Conservation (phyloP, 2,888 invertebrate species). For the Iselma pallidipennis region DNA sequence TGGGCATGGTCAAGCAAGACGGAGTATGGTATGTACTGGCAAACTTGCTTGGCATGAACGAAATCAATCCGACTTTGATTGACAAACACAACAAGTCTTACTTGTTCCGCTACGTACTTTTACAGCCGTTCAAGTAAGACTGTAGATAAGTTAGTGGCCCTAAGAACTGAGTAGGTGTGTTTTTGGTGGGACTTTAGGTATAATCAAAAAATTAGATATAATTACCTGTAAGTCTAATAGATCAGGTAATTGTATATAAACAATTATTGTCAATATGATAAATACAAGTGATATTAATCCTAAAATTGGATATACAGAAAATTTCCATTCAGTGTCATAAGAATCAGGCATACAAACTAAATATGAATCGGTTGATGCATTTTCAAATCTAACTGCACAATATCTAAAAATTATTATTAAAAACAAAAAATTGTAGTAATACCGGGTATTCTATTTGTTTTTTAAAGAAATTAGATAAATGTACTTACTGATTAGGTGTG, state of each 20-base stretch:
- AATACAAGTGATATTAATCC: slow-evolving; percentile 57
- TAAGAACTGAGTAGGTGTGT: too few species aligned
- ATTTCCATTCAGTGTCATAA: neutral
- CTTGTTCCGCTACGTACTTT: too few species aligned
- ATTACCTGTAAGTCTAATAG: slow-evolving; percentile 60
- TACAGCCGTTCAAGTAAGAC: too few species aligned
- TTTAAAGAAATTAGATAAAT: neutral
- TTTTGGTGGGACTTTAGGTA: neutral
- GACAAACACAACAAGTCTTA: too few species aligned
- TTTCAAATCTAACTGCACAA: neutral
- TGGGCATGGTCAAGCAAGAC: too few species aligned
- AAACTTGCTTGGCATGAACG: too few species aligned
- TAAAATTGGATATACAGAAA: slow-evolving; percentile 8
- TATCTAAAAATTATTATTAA: slow-evolving; percentile 12
- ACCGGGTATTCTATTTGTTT: neutral
- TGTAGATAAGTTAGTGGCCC: too few species aligned
- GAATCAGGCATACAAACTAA: neutral
- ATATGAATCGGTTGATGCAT: neutral
- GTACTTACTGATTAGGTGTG: neutral
- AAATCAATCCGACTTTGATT: too few species aligned
- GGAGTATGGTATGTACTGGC: too few species aligned
- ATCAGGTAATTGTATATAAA: slow-evolving; percentile 65
- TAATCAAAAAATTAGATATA: neutral
- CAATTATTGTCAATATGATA: slow-evolving; percentile 61
- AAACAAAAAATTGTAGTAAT: neutral